phyloP scores from a whole-genome alignment of 2,888 invertebrate genomes.

The Plusia festucae region DNA sequence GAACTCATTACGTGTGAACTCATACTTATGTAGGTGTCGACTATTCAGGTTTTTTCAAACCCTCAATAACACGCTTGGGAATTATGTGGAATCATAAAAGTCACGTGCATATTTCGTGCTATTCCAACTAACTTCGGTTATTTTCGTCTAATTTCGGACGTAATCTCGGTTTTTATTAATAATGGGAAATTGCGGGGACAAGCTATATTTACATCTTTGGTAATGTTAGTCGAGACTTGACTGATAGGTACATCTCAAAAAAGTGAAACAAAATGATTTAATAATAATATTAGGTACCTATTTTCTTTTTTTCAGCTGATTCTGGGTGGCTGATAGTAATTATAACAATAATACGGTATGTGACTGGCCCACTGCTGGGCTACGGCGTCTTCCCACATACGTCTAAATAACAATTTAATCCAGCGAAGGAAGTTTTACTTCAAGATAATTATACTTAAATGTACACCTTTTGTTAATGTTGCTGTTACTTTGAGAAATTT shows the following conservation, averaged over 20 bases:
- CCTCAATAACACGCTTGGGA: background rate
- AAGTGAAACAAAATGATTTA: too few species aligned
- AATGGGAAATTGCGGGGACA: background rate
- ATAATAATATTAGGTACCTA: too few species aligned
- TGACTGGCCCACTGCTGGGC: too few species aligned
- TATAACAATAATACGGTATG: too few species aligned
- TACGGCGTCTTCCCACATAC: too few species aligned
- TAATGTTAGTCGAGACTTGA: background rate
- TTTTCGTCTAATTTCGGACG: background rate
- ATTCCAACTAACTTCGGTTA: background rate
- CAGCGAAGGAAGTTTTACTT: too few species aligned
- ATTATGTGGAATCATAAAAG: background rate
- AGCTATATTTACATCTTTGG: background rate
- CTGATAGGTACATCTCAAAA: background rate
- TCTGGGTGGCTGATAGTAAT: too few species aligned
- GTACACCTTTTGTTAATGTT: too few species aligned
- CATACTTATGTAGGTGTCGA: background rate
- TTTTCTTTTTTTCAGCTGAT: too few species aligned
- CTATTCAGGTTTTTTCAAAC: slow-evolving; percentile 1
- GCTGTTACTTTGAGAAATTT: too few species aligned
- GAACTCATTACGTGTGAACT: background rate
- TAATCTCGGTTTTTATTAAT: background rate
- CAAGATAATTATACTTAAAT: too few species aligned
- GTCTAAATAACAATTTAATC: too few species aligned
- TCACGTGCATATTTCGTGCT: background rate